phyloP scores from a whole-genome alignment of 2,113 vertebrate genomes.

The Platanista minor region DNA sequence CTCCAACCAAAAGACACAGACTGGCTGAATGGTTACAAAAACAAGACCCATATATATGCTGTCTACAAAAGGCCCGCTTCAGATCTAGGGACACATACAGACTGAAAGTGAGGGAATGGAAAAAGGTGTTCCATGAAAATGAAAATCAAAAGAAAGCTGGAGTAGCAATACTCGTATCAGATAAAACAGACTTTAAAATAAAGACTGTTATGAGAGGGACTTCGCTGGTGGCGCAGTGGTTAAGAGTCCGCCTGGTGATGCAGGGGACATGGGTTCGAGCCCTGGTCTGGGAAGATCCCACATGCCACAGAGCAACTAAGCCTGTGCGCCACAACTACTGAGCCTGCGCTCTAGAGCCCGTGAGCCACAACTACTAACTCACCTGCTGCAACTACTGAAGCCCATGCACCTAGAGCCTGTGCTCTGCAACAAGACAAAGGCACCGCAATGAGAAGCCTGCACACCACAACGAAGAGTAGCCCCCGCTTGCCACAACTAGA shows the following conservation, averaged over 20 bases:
- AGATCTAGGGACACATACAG: too few relatives aligned
- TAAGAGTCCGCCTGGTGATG: neutral
- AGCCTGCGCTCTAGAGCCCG: neutral
- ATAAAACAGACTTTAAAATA: too few relatives aligned
- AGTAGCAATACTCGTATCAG: too few relatives aligned
- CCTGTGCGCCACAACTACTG: neutral
- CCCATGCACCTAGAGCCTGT: fast-evolving
- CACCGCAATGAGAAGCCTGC: too few relatives aligned
- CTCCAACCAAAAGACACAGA: too few relatives aligned
- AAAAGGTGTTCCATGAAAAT: too few relatives aligned
- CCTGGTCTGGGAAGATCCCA: neutral
- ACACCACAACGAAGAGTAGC: fast-evolving
- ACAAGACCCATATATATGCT: too few relatives aligned
- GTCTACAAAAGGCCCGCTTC: too few relatives aligned
- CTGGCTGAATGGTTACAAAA: too few relatives aligned
- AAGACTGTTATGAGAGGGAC: neutral
- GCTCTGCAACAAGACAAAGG: neutral
- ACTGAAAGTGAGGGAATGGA: too few relatives aligned
- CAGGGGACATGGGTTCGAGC: neutral
- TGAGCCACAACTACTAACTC: neutral
- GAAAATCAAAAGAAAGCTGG: too few relatives aligned
- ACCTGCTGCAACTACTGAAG: neutral
- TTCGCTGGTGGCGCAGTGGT: neutral
- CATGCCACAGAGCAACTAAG: neutral
- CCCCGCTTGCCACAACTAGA: neutral